Evolutionary conservation across 1,140 invertebrate genomes (phyloP), one percentile per base, ranked within the genome.

Genomic region (Euura saliciscinereae): DNA sequence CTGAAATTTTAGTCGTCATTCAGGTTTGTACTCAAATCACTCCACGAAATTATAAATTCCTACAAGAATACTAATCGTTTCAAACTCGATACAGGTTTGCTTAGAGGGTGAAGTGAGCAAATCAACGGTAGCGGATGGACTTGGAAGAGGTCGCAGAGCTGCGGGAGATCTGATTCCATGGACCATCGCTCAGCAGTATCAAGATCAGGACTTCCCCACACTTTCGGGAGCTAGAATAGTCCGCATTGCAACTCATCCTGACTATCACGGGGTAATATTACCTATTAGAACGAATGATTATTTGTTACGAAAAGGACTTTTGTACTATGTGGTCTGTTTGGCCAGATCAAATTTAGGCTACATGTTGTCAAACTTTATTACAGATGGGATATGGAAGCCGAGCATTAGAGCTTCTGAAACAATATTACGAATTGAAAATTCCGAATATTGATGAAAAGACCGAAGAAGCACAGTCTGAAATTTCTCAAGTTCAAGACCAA

Each of bases 151-250:
- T 3, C 94, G 94, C 78, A 92, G 96, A 82, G 96, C 97, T 7
- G 93, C 96, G 5, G 99, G 99, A 4, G 98, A 99, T 90, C 88
- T 99, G 7, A 98, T 99, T 78, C 98, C 98, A 0, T 99, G 98
- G 98, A 98, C 97, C 43, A 90, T 99, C 1, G 95, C 96, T 4
- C 97, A 99, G 83, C 97, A 99, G 83, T 99, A 94, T 85, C 94
- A 97, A 76, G 97, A 99, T 85, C 89, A 93, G 75, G 94, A 99
- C 82, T 99, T 99, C 86, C 95, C 97, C 6, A 91, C 92, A 70
- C 88, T 99, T 2, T 92, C 94, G 74, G 98, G 98, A 6, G 97
- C 94, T 13, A 89, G 98, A 74, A 92, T 99, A 71, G 96, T 99
- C 13, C 89, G 98, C 59, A 98, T 99, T 72, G 98, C 98, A 2